Percentiles rank a stretch among this genome's conserved stretches.
Evolutionary conservation across 2,113 vertebrate genomes (phyloP).

Genomic region (Gasterosteus aculeatus): DNA sequence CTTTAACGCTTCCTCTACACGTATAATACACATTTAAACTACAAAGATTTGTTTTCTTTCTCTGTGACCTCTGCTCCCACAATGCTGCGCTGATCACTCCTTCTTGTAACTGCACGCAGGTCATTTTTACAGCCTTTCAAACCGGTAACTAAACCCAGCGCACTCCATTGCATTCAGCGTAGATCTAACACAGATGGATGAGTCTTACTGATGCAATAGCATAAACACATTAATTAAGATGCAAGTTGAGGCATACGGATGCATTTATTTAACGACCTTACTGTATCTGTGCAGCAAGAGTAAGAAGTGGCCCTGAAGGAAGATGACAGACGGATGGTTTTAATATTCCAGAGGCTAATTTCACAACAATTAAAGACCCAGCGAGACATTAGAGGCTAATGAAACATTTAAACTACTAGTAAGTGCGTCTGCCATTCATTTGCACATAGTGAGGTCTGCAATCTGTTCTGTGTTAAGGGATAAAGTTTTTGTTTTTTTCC

Average conservation of each 20-base stretch:
- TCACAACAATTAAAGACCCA: conserved; percentile 99
- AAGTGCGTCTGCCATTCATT: conserved; percentile 97
- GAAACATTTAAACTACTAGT: conserved; percentile 98
- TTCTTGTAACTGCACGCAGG: conserved; percentile 39
- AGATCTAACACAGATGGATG: not conserved
- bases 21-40: too few species aligned
- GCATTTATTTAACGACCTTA: conserved; percentile 61
- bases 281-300: conserved; percentile 72
- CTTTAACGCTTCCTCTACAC: too few species aligned
- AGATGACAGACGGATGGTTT: conserved; percentile 96
- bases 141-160: conserved; percentile 29
- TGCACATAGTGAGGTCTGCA: conserved; percentile 92
- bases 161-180: conserved; percentile 4
- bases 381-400: conserved; percentile 98
- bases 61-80: conserved; percentile 43
- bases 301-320: conserved; percentile 90
- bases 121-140: conserved; percentile 52
- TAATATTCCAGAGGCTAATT: conserved; percentile 99
- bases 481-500: conserved; percentile 75
- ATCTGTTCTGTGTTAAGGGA: conserved; percentile 93
- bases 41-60: not conserved
- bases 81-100: conserved; percentile 44
- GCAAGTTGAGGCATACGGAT: conserved; percentile 54
- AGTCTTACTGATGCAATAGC: conserved; percentile 18
- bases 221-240: conserved; percentile 60